Percentiles rank a stretch among this genome's conserved stretches.
phyloP scores from a whole-genome alignment of 53 echinoderm and acorn worm species.

The Echinometra lucunter region DNA sequence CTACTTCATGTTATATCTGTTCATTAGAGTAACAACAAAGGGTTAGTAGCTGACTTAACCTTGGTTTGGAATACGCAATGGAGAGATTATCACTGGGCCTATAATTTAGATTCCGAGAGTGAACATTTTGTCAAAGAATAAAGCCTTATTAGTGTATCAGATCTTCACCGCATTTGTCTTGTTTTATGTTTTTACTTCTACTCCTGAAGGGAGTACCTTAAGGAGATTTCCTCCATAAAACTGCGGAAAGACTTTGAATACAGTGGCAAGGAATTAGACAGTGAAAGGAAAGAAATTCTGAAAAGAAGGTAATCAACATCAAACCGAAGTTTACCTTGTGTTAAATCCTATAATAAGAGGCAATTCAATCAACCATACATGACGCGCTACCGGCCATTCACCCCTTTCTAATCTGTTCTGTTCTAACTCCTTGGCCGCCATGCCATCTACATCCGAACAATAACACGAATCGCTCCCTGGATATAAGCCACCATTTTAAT shows the following conservation, averaged over 20 bases:
- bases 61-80: slow-evolving; percentile 4
- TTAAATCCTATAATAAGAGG: slow-evolving; percentile 40
- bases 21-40: not conserved
- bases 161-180: not conserved
- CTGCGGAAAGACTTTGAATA: not conserved
- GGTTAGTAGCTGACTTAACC: not conserved
- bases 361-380: slow-evolving; percentile 21
- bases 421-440: slow-evolving; percentile 13
- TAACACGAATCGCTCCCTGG: slow-evolving; percentile 18
- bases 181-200: not conserved
- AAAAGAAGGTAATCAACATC: not conserved
- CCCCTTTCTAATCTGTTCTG: slow-evolving; percentile 9
- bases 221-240: not conserved
- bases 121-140: not conserved
- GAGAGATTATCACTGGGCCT: not conserved
- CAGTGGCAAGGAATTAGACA: not conserved
- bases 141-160: not conserved
- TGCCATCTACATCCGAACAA: slow-evolving; percentile 36
- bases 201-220: not conserved
- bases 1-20: not conserved
- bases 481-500: not conserved
- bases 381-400: slow-evolving; percentile 46
- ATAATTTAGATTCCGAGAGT: not conserved
- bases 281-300: not conserved
- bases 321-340: slow-evolving; percentile 6